A percentile compares a stretch with the other conserved stretches of the same genome.
phyloP scores from a whole-genome alignment of 1,140 invertebrate genomes.

The Drosophila sucinea region DNA sequence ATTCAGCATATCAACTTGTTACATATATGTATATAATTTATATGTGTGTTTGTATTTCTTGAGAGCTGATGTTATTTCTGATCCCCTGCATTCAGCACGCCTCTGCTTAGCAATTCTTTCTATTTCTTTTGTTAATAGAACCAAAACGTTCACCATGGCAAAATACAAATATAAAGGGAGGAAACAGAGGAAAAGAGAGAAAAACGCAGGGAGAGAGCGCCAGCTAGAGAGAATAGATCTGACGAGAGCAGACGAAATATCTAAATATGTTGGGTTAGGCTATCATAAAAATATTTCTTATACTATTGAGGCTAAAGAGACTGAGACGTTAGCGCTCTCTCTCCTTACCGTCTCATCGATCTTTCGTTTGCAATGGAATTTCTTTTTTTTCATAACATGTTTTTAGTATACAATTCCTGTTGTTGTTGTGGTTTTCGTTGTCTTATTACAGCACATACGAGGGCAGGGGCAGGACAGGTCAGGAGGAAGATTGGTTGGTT shows the following conservation, averaged over 20 bases:
- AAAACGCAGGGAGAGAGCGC: background rate
- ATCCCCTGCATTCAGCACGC: too few relatives aligned
- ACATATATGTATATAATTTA: too few relatives aligned
- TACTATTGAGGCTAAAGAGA: constrained; percentile 49
- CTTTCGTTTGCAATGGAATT: constrained; percentile 80
- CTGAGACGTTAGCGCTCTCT: constrained; percentile 49
- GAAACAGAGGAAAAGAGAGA: constrained; percentile 20
- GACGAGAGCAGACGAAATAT: background rate
- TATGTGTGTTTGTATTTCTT: too few relatives aligned
- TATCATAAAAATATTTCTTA: constrained; percentile 23
- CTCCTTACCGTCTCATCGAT: constrained; percentile 26
- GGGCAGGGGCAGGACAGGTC: constrained; percentile 36
- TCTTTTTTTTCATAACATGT: constrained; percentile 81
- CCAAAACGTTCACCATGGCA: constrained; percentile 59
- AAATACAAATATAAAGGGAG: constrained; percentile 32
- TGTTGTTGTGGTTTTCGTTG: constrained; percentile 31
- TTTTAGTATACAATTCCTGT: constrained; percentile 48
- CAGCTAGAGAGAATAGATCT: constrained; percentile 8
- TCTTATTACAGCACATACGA: constrained; percentile 78
- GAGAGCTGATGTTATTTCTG: too few relatives aligned
- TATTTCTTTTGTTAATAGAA: constrained; percentile 42
- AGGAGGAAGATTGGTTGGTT: constrained; percentile 9
- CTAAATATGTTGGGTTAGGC: background rate
- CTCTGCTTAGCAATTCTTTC: background rate
- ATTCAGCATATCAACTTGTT: too few relatives aligned